These are phyloP conservation scores for Orientallactaga sibirica DNA, from an alignment of 2,797 vertebrate genomes.

Conservation along the genomic window DNA sequence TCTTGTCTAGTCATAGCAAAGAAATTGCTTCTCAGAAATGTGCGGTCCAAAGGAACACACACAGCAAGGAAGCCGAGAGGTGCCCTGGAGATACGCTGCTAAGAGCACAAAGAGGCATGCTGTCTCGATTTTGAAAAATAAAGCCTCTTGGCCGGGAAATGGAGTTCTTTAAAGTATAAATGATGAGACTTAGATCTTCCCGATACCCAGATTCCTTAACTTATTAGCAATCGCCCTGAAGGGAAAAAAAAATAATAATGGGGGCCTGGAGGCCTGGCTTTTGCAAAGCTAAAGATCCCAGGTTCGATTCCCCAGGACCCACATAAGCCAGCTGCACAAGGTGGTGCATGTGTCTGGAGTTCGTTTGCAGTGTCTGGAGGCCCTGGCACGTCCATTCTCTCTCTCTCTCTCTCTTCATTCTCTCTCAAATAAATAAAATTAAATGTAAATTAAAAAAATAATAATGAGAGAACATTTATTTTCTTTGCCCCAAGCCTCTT, in stretches of 20 bases:
- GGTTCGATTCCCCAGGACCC: too few species aligned
- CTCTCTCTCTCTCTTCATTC: too few species aligned
- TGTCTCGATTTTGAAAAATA: neutral
- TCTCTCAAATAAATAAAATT: too few species aligned
- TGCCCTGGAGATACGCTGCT: neutral
- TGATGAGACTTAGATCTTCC: neutral
- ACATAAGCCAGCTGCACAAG: too few species aligned
- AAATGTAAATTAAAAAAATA: neutral
- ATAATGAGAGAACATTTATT: neutral
- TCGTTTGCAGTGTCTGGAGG: too few species aligned
- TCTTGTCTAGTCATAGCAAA: conserved; percentile 25
- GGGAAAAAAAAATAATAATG: neutral
- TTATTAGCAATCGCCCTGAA: neutral
- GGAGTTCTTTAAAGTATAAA: neutral
- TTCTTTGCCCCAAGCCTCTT: neutral
- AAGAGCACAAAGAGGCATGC: too few species aligned
- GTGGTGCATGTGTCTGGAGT: too few species aligned
- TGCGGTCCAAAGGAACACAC: neutral
- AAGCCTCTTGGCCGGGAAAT: neutral
- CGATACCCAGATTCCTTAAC: neutral
- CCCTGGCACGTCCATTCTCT: too few species aligned
- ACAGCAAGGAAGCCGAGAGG: conserved; percentile 16
- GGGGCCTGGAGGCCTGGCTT: too few species aligned
- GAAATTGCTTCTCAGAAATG: conserved; percentile 32
- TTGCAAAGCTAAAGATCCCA: too few species aligned